These are phyloP conservation scores for Argyra leucocephala DNA, from an alignment of 2,888 invertebrate genomes.

Conservation along the genomic window DNA sequence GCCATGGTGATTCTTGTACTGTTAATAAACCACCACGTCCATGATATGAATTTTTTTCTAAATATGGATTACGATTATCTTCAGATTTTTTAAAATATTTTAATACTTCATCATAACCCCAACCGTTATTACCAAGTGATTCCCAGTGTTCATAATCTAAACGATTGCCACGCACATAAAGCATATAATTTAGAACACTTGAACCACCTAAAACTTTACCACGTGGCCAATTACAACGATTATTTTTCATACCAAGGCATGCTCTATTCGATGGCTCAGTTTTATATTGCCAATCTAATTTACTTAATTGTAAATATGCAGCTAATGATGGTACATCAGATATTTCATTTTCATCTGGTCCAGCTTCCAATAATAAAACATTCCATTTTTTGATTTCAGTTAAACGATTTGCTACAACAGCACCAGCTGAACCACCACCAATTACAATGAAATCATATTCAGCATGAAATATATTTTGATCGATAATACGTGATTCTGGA, in stretches of 20 bases:
- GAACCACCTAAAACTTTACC: slow-evolving; percentile 85
- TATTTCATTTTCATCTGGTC: slow-evolving; percentile 79
- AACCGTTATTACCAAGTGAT: slow-evolving; percentile 72
- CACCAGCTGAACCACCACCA: slow-evolving; percentile 83
- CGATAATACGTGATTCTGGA: slow-evolving; percentile 66
- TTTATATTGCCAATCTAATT: slow-evolving; percentile 83
- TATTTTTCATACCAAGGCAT: slow-evolving; percentile 72
- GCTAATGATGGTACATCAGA: slow-evolving; percentile 79
- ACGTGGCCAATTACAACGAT: slow-evolving; percentile 78
- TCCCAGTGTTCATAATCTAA: slow-evolving; percentile 88
- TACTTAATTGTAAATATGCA: slow-evolving; percentile 74
- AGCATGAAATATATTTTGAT: slow-evolving; percentile 55
- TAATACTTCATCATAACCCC: slow-evolving; percentile 75
- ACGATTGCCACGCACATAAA: slow-evolving; percentile 75
- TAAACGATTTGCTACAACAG: slow-evolving; percentile 73
- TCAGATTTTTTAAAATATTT: slow-evolving; percentile 85
- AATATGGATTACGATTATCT: slow-evolving; percentile 77
- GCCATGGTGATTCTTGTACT: slow-evolving; percentile 76
- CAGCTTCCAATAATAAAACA: slow-evolving; percentile 71
- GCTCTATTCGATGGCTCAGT: slow-evolving; percentile 73
- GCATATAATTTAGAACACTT: slow-evolving; percentile 80
- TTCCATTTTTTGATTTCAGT: slow-evolving; percentile 69
- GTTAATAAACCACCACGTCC: slow-evolving; percentile 65
- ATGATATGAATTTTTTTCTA: slow-evolving; percentile 56
- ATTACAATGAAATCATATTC: slow-evolving; percentile 79